Evolutionary conservation across 2,113 vertebrate genomes (phyloP), one percentile per base, ranked within the genome.

Genomic region (Suncus etruscus): DNA sequence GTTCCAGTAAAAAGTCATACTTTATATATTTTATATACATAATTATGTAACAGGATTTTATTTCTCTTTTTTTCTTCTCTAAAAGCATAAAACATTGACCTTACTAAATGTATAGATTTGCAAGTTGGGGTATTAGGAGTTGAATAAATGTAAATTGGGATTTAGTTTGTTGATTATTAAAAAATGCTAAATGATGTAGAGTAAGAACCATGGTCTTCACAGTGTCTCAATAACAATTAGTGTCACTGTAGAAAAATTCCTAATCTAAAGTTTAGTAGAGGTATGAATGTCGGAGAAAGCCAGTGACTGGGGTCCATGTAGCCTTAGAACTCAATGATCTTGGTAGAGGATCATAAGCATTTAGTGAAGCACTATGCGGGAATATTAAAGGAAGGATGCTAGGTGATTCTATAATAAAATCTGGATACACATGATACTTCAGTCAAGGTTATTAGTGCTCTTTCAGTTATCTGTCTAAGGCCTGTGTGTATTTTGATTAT

Each of bases 261-360:
- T 0, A 1, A 18, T 9, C 15, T 0, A 51, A 51, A 72, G 58
- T 16, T 31, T 68, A 25, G 3, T 7, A 69, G 15, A 54, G 8
- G 1, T 1, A 0, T 3, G 1, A 14, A 11, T 0, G 39, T 0
- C 16, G 9, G 32, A 25, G 48, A 74, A 45, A 45, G 47, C 25
- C 18, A 39, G 18, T 58, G 7, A 6, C 11, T 29, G 83, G 5
- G 50, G 22, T 8, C 8, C 7, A 8, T 12, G 3, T 6, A 31
- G 29, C 8, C 48, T 39, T 5, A 48, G 31, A 51, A 39, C 11
- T 8, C 18, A 78, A 11, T 6, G 11, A 0, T 7, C 50, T 3
- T 10, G 58, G 24, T 10, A 3, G 0, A 8, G 27, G 45, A 22
- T 22, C n/a, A 8, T 29, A 14, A 12, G 20, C 9, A 7, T 9